Evolutionary conservation across 2,797 vertebrate genomes (phyloP), one percentile per base, ranked within the genome.

Genomic region (Enteromius radiatus): DNA sequence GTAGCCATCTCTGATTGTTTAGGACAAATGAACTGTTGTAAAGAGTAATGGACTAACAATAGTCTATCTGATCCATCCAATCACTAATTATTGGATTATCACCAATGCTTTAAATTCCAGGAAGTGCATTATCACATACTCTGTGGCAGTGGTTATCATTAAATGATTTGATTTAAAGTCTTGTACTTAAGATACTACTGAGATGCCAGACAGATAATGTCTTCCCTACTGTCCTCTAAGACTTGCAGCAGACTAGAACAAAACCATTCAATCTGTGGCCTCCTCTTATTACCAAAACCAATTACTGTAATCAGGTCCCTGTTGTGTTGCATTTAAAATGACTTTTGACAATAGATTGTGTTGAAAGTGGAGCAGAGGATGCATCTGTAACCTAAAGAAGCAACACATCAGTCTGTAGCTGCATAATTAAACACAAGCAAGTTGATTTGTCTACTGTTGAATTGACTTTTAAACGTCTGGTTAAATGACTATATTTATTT

Each of bases 161-260:
- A 74, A 74, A 78, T 67, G 28, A 52, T 71, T 82, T 74, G 75
- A 85, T 85, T 85, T 82, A 64, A 85, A 78, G 47, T 33, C 74
- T 76, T 78, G 52, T 54, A 64, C 79, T 74, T 74, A 78, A 81
- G 74, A 43, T 19, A 65, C 54, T 47, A 52, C 70, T 65, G 33
- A 64, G 49, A 79, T 59, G 19, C 52, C 75, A 69, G 82, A 75
- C 63, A 64, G 52, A 28, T 59, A 75, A 84, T 54, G 63, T 78
- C 63, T 85, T 79, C 28, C 77, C 43, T 82, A 47, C 69, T 73
- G 31, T 65, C 67, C 73, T 61, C 17, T 36, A 76, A 77, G 68
- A 70, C 28, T 52, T n/a, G 59, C 63, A 78, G 70, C 41, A 82
- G 65, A 76, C 65, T 70, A 33, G 70, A 69, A 79, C 36, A 68